Evolutionary conservation across 2,888 invertebrate species (phyloP), one percentile per base, ranked within the genome.

Genomic region (Gastrophysa polygoni): DNA sequence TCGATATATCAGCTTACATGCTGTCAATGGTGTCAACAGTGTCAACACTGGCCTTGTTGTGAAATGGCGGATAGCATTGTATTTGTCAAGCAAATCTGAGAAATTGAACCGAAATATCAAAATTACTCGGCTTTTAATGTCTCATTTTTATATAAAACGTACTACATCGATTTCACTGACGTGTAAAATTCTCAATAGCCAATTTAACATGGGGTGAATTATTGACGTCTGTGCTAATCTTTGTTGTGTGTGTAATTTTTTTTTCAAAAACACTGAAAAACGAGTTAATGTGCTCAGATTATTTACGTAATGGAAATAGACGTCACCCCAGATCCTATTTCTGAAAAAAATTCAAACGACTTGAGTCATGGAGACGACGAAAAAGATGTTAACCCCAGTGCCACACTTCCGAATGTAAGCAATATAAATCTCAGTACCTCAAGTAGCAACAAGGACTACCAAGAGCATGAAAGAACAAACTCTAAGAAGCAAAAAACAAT

Each of bases 401-500:
- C 60, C 59, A 61, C 62, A 59, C 60, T 59, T 49, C 56, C 61
- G 47, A 69, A 67, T 64, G 57, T 61, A 56, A 64, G 57, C 63
- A 63, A 64, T 56, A 57, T 61, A 47, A 59, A 59, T 61, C 67
- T 70, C 64, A 69, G 65, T 62, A 55, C 61, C 46, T 67, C 69
- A 48, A 69, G 61, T 55, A 69, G 54, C 24, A 54, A 24, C 38
- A 54, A 44, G 24, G 34, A 38, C 38, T 38, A 38, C 38, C 38
- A 70, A 61, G 73, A 77, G 66, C 70, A 73, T 67, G 69, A 69
- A 44, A 72, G 71, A 61, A 68, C 64, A 43, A 75, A 66, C 54
- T 71, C 75, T 65, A 73, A 85, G 73, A 89, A 86, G 73, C 87
- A 89, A 74, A 90, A 89, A 80, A 86, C 85, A n/a, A 86, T 87